A percentile compares a stretch with the other conserved stretches of the same genome.
Evolutionary conservation across 1,140 invertebrate genomes (phyloP).

Genomic region (Anoplophora glabripennis): DNA sequence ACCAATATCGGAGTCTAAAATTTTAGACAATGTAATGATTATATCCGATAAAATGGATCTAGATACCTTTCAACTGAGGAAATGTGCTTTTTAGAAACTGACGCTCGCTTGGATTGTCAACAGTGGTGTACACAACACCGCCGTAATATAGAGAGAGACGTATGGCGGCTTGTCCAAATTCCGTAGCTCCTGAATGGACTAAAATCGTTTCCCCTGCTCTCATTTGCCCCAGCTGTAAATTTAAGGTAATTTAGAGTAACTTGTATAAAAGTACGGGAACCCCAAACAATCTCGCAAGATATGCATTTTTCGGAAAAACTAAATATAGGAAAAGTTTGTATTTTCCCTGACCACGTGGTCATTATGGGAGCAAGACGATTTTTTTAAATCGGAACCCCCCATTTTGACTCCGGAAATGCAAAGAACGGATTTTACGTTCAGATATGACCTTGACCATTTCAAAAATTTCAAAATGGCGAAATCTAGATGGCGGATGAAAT

Average conservation of each 20-base stretch:
- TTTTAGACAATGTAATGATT: too few relatives aligned
- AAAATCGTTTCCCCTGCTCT: slow-evolving; percentile 21
- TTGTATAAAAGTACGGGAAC: not conserved
- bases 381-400: not conserved
- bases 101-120: slow-evolving; percentile 71
- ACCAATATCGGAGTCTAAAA: too few relatives aligned
- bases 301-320: not conserved
- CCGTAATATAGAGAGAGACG: slow-evolving; percentile 69
- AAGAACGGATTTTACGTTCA: not conserved
- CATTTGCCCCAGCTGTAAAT: not conserved
- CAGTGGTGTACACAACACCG: slow-evolving; percentile 72
- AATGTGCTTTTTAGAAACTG: slow-evolving; percentile 68
- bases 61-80: slow-evolving; percentile 59
- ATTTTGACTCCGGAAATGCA: not conserved
- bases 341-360: too few relatives aligned
- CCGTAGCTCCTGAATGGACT: slow-evolving; percentile 84
- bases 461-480: too few relatives aligned
- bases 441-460: too few relatives aligned
- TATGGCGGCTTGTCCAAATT: slow-evolving; percentile 83
- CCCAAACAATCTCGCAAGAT: not conserved
- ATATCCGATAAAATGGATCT: too few relatives aligned
- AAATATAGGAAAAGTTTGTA: too few relatives aligned
- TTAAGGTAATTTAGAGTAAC: not conserved
- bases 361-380: not conserved
- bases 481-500: too few relatives aligned